Percentiles rank a stretch among this genome's conserved stretches.
Evolutionary conservation across 2,797 vertebrate genomes (phyloP).

Genomic region (Eulemur rubriventer): DNA sequence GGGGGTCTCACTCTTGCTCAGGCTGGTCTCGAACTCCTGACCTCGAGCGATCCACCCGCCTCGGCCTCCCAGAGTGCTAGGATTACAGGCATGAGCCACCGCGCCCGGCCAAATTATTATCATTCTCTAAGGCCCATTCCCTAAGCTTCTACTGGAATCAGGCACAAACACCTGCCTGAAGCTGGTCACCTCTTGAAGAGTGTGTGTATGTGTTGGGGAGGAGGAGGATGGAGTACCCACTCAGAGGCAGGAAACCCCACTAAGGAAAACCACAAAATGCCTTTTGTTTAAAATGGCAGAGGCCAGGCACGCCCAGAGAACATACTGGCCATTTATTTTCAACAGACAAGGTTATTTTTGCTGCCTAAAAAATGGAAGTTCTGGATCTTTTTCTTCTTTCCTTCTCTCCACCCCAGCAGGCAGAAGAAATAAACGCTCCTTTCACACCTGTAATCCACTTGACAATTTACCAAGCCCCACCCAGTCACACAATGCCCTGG

Average conservation of each 20-base stretch:
- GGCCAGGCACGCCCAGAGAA: conserved; percentile 8
- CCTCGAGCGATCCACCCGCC: too few relatives aligned
- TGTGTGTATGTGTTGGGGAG: too few relatives aligned
- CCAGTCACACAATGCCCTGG: not conserved
- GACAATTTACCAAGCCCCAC: not conserved
- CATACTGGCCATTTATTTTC: conserved; percentile 6
- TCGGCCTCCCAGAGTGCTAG: too few relatives aligned
- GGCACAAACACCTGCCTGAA: conserved; percentile 33
- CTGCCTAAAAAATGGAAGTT: conserved; percentile 55
- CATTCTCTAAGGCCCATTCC: not conserved
- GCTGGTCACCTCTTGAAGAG: not conserved
- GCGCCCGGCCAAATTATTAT: too few relatives aligned
- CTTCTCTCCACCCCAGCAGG: not conserved
- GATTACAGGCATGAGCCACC: too few relatives aligned
- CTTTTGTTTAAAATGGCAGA: conserved; percentile 58
- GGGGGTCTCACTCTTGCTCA: too few relatives aligned
- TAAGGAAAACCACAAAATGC: conserved; percentile 40
- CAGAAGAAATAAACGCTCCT: not conserved
- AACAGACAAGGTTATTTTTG: conserved; percentile 52
- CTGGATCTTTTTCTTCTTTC: not conserved
- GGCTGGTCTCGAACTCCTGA: too few relatives aligned
- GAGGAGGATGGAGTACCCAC: not conserved
- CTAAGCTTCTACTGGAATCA: not conserved
- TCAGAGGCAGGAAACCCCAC: conserved; percentile 22
- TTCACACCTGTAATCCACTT: conserved; percentile 29